phyloP scores from a whole-genome alignment of 2,888 invertebrate genomes.

The Danaus chrysippus region DNA sequence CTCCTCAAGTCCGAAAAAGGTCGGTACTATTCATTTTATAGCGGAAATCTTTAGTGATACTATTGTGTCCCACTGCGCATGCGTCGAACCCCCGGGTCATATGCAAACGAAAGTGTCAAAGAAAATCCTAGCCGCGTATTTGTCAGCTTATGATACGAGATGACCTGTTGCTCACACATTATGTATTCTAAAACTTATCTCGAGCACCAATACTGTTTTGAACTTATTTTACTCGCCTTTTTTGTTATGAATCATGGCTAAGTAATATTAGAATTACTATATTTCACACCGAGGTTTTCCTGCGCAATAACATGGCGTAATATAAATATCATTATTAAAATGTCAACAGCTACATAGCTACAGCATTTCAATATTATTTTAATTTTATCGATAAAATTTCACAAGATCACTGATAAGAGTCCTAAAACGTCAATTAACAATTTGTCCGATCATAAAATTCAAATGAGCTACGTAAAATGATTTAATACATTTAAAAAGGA shows the following conservation, averaged over 20 bases:
- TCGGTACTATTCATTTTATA: conserved; percentile 59
- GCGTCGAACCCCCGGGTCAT: conserved; percentile 51
- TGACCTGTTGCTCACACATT: conserved; percentile 74
- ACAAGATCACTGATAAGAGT: conserved; percentile 38
- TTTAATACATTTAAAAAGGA: neutral
- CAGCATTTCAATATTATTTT: conserved; percentile 24
- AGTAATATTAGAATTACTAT: conserved; percentile 22
- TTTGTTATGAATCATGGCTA: conserved; percentile 19
- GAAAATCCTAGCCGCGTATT: conserved; percentile 70
- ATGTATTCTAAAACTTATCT: conserved; percentile 53
- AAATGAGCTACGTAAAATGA: conserved; percentile 9
- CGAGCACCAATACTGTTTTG: conserved; percentile 6
- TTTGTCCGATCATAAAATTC: neutral
- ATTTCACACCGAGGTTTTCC: conserved; percentile 23
- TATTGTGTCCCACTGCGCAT: conserved; percentile 59
- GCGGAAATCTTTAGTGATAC: conserved; percentile 38
- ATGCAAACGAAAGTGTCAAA: conserved; percentile 66
- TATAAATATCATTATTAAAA: conserved; percentile 16
- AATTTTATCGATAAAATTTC: conserved; percentile 29
- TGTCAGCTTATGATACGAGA: conserved; percentile 65
- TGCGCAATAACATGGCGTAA: conserved; percentile 43
- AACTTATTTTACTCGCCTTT: conserved; percentile 9
- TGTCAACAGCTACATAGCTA: conserved; percentile 11
- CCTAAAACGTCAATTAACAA: conserved; percentile 36
- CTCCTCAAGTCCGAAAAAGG: conserved; percentile 85